Evolutionary conservation across 2,113 vertebrate genomes (phyloP).

Genomic region (Trachemys scripta): DNA sequence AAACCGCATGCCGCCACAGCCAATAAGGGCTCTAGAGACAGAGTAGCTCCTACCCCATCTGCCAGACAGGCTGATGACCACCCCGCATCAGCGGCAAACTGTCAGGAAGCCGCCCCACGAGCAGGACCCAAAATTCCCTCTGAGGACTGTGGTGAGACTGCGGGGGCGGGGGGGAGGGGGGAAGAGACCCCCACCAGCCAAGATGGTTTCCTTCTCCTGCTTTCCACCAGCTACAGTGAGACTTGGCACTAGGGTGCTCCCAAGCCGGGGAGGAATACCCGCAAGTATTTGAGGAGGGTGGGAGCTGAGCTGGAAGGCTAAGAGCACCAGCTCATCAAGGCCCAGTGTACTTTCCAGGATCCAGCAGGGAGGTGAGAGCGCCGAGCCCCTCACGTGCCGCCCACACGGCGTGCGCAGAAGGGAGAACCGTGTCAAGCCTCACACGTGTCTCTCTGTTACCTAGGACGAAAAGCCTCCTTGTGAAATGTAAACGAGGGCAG

Average conservation of each 20-base stretch:
- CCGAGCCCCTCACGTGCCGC: neutral
- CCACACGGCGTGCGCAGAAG: neutral
- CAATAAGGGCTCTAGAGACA: too few species aligned
- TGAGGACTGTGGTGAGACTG: neutral
- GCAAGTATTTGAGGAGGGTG: neutral
- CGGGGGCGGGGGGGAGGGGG: too few species aligned
- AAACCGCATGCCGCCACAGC: too few species aligned
- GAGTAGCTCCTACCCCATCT: neutral
- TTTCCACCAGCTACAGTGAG: neutral
- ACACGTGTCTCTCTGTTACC: neutral
- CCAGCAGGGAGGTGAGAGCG: neutral
- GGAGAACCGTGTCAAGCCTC: constrained; percentile 51
- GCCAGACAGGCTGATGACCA: too few species aligned
- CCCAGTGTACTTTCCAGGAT: too few species aligned
- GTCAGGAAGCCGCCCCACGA: neutral
- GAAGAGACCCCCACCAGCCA: too few species aligned
- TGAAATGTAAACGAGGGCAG: constrained; percentile 48
- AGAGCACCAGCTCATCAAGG: neutral
- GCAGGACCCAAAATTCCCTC: neutral
- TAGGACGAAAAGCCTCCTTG: constrained; percentile 64
- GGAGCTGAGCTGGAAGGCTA: neutral
- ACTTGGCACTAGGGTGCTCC: neutral
- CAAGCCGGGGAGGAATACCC: neutral
- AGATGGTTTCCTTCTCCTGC: neutral
- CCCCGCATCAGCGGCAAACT: neutral